Evolutionary conservation across 1,140 invertebrate genomes (phyloP).

Genomic region (Cylas formicarius): DNA sequence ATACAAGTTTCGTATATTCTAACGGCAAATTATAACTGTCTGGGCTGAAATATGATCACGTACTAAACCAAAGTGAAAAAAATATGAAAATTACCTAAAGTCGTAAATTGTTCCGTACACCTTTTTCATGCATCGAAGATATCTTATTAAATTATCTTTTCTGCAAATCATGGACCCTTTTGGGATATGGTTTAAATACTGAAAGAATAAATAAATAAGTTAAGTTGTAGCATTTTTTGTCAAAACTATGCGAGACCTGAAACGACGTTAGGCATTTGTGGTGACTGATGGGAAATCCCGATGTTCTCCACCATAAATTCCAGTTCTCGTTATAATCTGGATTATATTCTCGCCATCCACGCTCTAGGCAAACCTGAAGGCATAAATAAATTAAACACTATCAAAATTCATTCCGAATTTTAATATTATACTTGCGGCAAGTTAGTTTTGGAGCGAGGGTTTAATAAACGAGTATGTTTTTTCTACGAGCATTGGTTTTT

Average conservation of each 20-base stretch:
- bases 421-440: neutral
- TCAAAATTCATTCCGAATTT: neutral
- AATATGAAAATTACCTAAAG: conserved; percentile 57
- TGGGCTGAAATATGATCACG: conserved; percentile 50
- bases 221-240: conserved; percentile 12
- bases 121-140: conserved; percentile 72
- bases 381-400: conserved; percentile 11
- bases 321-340: conserved; percentile 52
- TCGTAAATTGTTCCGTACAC: conserved; percentile 75
- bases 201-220: conserved; percentile 27
- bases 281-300: conserved; percentile 60
- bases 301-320: conserved; percentile 79
- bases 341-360: conserved; percentile 73
- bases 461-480: too few relatives aligned
- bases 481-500: too few relatives aligned
- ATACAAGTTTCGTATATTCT: conserved; percentile 76
- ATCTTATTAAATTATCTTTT: conserved; percentile 71
- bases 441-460: neutral
- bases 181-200: conserved; percentile 80
- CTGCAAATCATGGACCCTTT: conserved; percentile 73
- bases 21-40: conserved; percentile 71
- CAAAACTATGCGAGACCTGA: conserved; percentile 51
- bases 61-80: neutral
- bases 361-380: conserved; percentile 64
- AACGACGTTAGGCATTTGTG: conserved; percentile 62